Evolutionary conservation across 2,888 invertebrate species (phyloP), one percentile per base, ranked within the genome.

Genomic region (Drosophila kanekoi): DNA sequence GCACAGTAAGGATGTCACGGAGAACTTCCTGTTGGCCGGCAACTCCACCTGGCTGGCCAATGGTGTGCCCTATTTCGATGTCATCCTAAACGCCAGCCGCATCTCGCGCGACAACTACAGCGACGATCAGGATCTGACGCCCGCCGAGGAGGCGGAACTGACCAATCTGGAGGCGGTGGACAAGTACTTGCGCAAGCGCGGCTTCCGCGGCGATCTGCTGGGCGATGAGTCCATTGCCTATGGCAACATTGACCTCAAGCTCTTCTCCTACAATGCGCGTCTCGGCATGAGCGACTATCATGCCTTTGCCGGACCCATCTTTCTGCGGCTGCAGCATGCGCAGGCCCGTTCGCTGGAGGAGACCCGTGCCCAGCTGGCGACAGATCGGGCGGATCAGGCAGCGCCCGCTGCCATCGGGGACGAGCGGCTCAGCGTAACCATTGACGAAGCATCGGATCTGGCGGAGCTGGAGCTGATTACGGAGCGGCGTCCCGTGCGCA

Each of bases 1-100:
- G n/a, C 85, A 88, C 37, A 65, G 73, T 44, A 82, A 89, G 59
- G 96, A 97, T 91, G 93, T 95, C 57, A 95, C 96, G 0, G 93
- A 94, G 41, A 92, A 93, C 0, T 93, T 98, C 47, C 89, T 94
- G 2, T 16, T 73, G 10, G 68, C 76, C 11, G 87, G 89, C 61
- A 90, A 89, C 56, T 71, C 86, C 94, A 32, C 96, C 95, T 93
- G 96, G 97, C 94, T 95, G 35, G 96, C 91, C n/a, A 91, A 91
- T 51, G 92, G 92, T 8, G 81, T 91, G 66, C 91, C 92, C 14
- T 92, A 91, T 37, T 92, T 92, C 57, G 89, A 90, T 9, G 91
- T 90, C 62, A 90, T 91, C 16, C 77, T 90, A 18, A 83, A 90
- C 41, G 85, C 87, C 1, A 91, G 92, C 47, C 86, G 89, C 41